Conservation (phyloP, 2,797 vertebrate species). For the Dallia pectoralis region DNA sequence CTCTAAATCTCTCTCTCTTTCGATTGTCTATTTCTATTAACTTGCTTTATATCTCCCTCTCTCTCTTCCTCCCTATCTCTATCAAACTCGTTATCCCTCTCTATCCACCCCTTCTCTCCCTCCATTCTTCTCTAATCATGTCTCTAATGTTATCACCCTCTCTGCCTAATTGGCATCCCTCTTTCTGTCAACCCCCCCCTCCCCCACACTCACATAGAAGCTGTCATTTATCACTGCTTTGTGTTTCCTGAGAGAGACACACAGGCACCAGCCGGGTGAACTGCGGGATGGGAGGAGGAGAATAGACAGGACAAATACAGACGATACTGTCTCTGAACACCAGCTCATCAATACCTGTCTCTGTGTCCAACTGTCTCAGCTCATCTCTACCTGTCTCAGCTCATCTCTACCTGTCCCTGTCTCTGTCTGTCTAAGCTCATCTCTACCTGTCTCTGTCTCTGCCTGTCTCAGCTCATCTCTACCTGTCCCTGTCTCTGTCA, state of each 20-base stretch:
- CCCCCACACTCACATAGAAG: neutral
- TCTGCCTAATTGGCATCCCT: neutral
- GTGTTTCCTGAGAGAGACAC: neutral
- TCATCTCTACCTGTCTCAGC: too few relatives aligned
- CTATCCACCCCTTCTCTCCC: conserved; percentile 1
- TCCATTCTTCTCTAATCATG: neutral
- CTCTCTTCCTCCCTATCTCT: neutral
- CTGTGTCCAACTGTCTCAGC: neutral
- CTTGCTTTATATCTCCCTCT: neutral
- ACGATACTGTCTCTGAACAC: neutral
- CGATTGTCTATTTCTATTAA: neutral
- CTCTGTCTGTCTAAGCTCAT: neutral
- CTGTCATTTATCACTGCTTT: neutral
- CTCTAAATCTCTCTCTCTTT: neutral
- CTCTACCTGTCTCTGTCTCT: neutral
- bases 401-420: neutral
- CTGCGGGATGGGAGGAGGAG: neutral
- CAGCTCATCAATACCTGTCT: neutral
- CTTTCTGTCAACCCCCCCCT: neutral
- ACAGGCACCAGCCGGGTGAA: neutral
- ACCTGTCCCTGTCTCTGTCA: neutral
- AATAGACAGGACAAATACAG: neutral
- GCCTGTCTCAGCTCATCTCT: too few relatives aligned
- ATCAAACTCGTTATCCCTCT: neutral
- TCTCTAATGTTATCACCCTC: neutral